These are phyloP conservation scores for Zaprionus taronus DNA, from an alignment of 1,140 invertebrate species.

Conservation along the genomic window DNA sequence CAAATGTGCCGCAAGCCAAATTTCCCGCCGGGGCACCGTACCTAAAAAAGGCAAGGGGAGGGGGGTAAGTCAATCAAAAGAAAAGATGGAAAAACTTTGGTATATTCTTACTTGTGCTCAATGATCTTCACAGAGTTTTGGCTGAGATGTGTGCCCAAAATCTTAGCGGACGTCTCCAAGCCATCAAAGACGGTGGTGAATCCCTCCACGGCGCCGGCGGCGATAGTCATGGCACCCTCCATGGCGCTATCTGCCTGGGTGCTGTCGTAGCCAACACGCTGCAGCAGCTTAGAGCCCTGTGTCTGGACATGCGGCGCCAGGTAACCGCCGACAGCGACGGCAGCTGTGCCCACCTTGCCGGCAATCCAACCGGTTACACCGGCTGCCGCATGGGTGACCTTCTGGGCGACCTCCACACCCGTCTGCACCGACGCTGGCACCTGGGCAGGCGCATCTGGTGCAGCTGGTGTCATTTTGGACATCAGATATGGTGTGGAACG, in stretches of 20 bases:
- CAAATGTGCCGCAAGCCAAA: slow-evolving; percentile 87
- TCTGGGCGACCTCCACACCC: slow-evolving; percentile 87
- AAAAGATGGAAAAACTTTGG: not conserved
- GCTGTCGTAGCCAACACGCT: slow-evolving; percentile 85
- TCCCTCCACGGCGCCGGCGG: slow-evolving; percentile 88
- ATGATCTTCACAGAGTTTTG: slow-evolving; percentile 90
- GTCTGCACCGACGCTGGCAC: slow-evolving; percentile 85
- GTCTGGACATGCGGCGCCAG: slow-evolving; percentile 89
- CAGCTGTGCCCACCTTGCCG: slow-evolving; percentile 87
- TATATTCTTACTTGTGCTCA: slow-evolving; percentile 86
- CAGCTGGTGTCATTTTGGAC: slow-evolving; percentile 85
- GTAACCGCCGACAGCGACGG: slow-evolving; percentile 87
- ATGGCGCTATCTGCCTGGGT: slow-evolving; percentile 86
- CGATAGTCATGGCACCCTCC: slow-evolving; percentile 88
- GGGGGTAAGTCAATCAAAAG: not conserved
- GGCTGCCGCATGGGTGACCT: slow-evolving; percentile 87
- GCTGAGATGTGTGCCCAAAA: slow-evolving; percentile 87
- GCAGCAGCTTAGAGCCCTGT: slow-evolving; percentile 87
- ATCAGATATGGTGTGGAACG: slow-evolving; percentile 87
- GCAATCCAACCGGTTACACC: slow-evolving; percentile 88
- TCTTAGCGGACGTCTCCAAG: slow-evolving; percentile 88
- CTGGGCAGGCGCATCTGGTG: slow-evolving; percentile 84
- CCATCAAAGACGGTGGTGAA: slow-evolving; percentile 89
- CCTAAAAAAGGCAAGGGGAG: slow-evolving; percentile 76
- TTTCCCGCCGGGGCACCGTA: slow-evolving; percentile 87